Conservation (phyloP, 2,797 vertebrate genomes). For the Schizothorax lantsangensis region DNA sequence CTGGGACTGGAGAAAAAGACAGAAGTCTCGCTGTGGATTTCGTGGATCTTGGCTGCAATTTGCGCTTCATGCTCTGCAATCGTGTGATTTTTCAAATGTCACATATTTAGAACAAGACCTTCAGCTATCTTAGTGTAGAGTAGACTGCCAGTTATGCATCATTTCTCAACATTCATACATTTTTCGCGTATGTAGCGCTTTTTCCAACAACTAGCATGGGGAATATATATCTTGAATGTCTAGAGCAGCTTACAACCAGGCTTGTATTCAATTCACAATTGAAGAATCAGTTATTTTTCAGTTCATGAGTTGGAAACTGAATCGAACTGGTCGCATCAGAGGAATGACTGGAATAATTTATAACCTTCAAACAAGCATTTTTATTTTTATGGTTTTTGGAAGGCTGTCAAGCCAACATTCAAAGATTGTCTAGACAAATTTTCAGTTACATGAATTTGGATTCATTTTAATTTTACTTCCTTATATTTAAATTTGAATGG, state of each 20-base stretch:
- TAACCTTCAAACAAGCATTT: not conserved
- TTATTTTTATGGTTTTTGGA: not conserved
- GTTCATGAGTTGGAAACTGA: not conserved
- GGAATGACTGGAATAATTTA: not conserved
- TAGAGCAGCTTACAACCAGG: not conserved
- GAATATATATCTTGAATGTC: constrained; percentile 42
- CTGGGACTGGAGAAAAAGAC: constrained; percentile 7
- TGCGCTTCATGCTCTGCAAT: constrained; percentile 5
- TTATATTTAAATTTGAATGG: not conserved
- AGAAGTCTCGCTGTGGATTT: constrained; percentile 31
- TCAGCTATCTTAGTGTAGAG: not conserved
- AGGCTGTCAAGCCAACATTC: not conserved
- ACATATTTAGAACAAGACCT: constrained; percentile 10
- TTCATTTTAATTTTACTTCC: not conserved
- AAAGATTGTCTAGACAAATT: not conserved
- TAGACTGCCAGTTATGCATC: constrained; percentile 11
- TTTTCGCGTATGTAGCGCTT: not conserved
- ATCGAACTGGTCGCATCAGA: not conserved
- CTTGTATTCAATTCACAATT: not conserved
- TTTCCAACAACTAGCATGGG: constrained; percentile 30
- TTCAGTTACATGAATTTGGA: not conserved
- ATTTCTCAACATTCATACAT: constrained; percentile 29
- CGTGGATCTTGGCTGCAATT: constrained; percentile 21
- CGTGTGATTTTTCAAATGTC: constrained; percentile 20
- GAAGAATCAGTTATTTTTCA: not conserved